A percentile compares a stretch with the other conserved stretches of the same genome.
Conservation (phyloP, 2,113 vertebrate genomes). For the Brachionichthys hirsutus region DNA sequence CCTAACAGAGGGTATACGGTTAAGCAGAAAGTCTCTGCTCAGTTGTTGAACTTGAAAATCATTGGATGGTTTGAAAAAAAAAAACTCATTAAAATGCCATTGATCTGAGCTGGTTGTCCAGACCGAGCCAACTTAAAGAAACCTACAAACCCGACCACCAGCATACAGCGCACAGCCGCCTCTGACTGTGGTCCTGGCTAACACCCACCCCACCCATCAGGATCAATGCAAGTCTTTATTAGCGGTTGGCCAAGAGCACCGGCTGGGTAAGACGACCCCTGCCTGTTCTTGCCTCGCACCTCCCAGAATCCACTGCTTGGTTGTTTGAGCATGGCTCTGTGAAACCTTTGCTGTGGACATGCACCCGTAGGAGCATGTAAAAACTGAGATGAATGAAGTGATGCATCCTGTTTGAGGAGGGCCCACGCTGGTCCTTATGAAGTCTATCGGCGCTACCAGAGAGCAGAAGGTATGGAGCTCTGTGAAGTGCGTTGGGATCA, state of each 20-base stretch:
- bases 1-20: neutral
- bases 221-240: slow-evolving; percentile 74
- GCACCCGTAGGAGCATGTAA: slow-evolving; percentile 19
- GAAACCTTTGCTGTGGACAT: slow-evolving; percentile 15
- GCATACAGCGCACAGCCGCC: slow-evolving; percentile 39
- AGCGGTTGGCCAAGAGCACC: slow-evolving; percentile 54
- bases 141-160: slow-evolving; percentile 54
- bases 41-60: slow-evolving; percentile 37
- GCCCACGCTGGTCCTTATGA: slow-evolving; percentile 8
- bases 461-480: slow-evolving; percentile 32
- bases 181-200: slow-evolving; percentile 59
- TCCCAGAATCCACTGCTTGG: slow-evolving; percentile 48
- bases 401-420: slow-evolving; percentile 9
- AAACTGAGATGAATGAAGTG: slow-evolving; percentile 41
- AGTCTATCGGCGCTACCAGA: slow-evolving; percentile 44
- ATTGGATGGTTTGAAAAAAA: slow-evolving; percentile 29
- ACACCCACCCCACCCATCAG: slow-evolving; percentile 64
- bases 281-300: slow-evolving; percentile 66
- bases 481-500: slow-evolving; percentile 19
- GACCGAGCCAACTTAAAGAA: too few relatives aligned
- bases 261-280: slow-evolving; percentile 67
- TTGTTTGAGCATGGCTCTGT: slow-evolving; percentile 53
- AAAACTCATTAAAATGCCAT: slow-evolving; percentile 46
- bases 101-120: slow-evolving; percentile 17
- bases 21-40: slow-evolving; percentile 6